Base-by-base conservation (phyloP, 2,888 invertebrate species). In the Lamellibrachia columna region DNA sequence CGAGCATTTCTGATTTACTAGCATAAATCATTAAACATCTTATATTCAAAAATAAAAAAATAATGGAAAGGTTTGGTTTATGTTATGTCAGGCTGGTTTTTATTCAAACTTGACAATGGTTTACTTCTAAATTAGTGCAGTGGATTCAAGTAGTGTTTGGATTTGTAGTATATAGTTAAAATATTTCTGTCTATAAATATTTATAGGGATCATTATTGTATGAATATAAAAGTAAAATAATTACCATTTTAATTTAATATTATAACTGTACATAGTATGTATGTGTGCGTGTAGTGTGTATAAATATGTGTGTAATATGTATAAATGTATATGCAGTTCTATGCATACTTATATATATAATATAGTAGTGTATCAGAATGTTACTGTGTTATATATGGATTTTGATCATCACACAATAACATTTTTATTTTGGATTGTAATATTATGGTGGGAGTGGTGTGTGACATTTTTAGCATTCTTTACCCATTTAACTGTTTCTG, bases 261-360 rank as follows among this genome's bases (percentile, higher is more conserved):
- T 75, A 75, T 15, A 22, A 75, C 75, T 75, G 75, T 75, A 75
- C 15, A 75, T 75, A 75, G 75, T 75, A 40, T 40, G 40, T 40
- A 40, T 40, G 40, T 40, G 40, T 40, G 28, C 28, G 40, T n/a
- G 22, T 75, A 75, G 75, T 75, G 75, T 75, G 58, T 58, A 58
- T 58, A 58, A 11, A 58, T 7, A n/a, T 75, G 40, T 75, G 75
- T 75, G 75, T 58, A 75, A 22, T 75, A 22, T 75, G 75, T 75
- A n/a, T 75, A 22, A n/a, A 22, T 75, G 75, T 75, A n/a, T 75
- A 75, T 75, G 75, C 75, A 75, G 75, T 75, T 75, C 75, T 75
- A 75, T 75, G 75, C 75, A 75, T 75, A 75, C 75, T 1, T 9
- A 55, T 55, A 55, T 75, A 6, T 75, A n/a, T 22, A 15, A 2